Conservation (phyloP, 2,888 invertebrate genomes). For the Campoletis raptor region DNA sequence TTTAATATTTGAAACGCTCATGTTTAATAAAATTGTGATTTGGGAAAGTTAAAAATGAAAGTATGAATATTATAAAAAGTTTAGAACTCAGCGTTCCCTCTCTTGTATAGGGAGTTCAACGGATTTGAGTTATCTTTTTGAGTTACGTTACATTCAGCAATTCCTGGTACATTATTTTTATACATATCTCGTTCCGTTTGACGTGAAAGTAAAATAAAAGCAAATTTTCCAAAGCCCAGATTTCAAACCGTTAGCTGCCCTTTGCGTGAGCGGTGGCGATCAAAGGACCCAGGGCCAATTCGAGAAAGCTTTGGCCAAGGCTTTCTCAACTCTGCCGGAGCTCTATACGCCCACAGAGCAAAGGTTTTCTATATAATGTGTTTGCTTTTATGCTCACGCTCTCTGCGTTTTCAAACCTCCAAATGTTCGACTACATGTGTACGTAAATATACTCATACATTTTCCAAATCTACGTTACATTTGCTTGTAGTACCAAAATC, state of each 20-base stretch:
- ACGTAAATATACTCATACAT: constrained; percentile 3
- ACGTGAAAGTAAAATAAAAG: constrained; percentile 54
- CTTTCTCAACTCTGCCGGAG: constrained; percentile 54
- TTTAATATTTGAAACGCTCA: not conserved
- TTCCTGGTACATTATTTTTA: constrained; percentile 39
- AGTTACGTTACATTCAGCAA: constrained; percentile 12
- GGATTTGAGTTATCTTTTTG: not conserved
- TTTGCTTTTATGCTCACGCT: constrained; percentile 60
- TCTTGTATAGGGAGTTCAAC: not conserved
- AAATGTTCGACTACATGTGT: constrained; percentile 18
- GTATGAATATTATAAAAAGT: not conserved
- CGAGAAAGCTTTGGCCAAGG: constrained; percentile 68
- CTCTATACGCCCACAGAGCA: constrained; percentile 41
- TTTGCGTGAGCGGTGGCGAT: constrained; percentile 66
- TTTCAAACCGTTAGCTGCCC: constrained; percentile 56
- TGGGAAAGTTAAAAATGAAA: not conserved
- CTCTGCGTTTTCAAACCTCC: constrained; percentile 45
- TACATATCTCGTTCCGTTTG: constrained; percentile 20
- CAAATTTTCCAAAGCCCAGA: constrained; percentile 58
- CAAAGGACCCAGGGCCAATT: constrained; percentile 70
- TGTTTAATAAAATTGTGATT: not conserved
- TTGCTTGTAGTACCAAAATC: constrained; percentile 36
- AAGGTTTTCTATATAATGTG: constrained; percentile 65
- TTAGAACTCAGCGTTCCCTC: not conserved
- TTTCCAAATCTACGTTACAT: constrained; percentile 37